Conservation (phyloP, 2,888 invertebrate genomes). For the Tetranychus truncatus region DNA sequence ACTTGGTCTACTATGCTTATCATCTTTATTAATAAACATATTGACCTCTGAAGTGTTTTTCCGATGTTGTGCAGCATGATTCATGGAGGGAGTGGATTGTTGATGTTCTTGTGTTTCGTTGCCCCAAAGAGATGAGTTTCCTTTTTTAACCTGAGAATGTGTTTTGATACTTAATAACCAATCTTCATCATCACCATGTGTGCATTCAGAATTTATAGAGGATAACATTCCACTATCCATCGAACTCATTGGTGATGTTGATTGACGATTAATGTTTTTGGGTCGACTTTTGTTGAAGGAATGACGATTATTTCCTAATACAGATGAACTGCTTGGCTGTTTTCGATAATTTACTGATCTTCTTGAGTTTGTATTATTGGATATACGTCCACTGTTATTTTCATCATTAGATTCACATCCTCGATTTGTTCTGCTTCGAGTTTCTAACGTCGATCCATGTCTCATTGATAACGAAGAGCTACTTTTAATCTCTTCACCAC, state of each 20-base stretch:
- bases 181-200: constrained; percentile 5
- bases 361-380: neutral
- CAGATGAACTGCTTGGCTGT: neutral
- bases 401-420: neutral
- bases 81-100: too few relatives aligned
- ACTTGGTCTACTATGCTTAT: neutral
- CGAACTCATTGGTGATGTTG: neutral
- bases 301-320: neutral
- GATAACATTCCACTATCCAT: constrained; percentile 9
- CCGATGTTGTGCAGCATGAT: too few relatives aligned
- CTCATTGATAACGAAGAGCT: neutral
- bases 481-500: neutral
- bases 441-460: neutral
- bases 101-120: too few relatives aligned
- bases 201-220: neutral
- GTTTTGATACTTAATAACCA: neutral
- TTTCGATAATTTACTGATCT: neutral
- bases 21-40: neutral
- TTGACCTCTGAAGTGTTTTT: too few relatives aligned
- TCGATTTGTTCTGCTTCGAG: neutral
- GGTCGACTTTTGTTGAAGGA: neutral
- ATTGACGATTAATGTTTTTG: neutral
- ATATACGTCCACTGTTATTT: neutral
- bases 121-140: neutral
- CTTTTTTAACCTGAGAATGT: neutral